Percentiles rank a stretch among this genome's conserved stretches.
Conservation (phyloP, 2,113 vertebrate species). For the Austrofundulus limnaeus region DNA sequence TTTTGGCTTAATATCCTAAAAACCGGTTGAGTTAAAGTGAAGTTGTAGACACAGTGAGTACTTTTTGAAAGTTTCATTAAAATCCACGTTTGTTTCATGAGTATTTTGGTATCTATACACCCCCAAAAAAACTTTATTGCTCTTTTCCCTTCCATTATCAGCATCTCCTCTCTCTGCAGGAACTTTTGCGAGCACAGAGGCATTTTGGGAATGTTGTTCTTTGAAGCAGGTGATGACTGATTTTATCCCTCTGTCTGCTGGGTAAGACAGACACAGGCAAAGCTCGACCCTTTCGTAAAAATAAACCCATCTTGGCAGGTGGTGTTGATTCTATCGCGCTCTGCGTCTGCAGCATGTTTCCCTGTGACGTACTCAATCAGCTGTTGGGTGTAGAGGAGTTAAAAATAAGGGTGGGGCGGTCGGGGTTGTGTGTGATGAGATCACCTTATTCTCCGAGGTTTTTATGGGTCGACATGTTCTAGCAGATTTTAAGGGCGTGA, state of each 20-base stretch:
- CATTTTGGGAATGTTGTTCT: constrained; percentile 58
- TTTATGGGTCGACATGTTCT: constrained; percentile 24
- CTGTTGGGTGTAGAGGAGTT: constrained; percentile 12
- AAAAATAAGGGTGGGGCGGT: constrained; percentile 36
- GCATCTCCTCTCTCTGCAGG: constrained; percentile 16
- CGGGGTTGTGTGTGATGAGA: constrained; percentile 39
- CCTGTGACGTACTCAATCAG: constrained; percentile 2
- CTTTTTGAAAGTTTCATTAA: too few species aligned
- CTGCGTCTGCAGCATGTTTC: not conserved
- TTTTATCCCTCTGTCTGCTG: not conserved
- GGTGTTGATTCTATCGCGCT: constrained; percentile 3
- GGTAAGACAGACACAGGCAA: constrained; percentile 11
- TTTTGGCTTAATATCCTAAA: too few species aligned
- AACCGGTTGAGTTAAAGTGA: too few species aligned
- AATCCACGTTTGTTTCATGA: too few species aligned
- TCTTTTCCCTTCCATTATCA: not conserved
- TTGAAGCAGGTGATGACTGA: constrained; percentile 10
- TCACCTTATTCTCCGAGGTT: constrained; percentile 27
- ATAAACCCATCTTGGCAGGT: constrained; percentile 18
- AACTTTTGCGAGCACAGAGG: constrained; percentile 27
- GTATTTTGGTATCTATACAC: too few species aligned
- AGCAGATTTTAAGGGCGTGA: constrained; percentile 44
- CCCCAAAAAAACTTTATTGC: not conserved
- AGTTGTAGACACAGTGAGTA: too few species aligned
- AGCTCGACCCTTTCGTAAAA: constrained; percentile 17